phyloP scores from a whole-genome alignment of 2,888 invertebrate species.

The Drosophila formosana region DNA sequence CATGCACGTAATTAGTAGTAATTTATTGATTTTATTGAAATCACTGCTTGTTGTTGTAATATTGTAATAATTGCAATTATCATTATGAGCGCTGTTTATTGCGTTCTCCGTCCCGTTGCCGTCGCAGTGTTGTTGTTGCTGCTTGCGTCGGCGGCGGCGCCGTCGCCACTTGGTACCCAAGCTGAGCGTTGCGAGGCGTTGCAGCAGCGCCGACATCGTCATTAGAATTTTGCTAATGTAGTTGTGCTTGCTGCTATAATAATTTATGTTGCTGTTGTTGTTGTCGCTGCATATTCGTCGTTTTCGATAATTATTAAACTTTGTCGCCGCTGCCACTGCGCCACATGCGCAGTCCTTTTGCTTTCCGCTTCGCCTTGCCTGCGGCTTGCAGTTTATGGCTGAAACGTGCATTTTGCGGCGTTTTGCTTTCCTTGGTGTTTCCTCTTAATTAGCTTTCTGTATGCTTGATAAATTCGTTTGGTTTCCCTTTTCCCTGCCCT shows the following conservation, averaged over 20 bases:
- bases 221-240: conserved; percentile 68
- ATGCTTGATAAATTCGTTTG: conserved; percentile 56
- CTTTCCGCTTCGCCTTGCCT: conserved; percentile 22
- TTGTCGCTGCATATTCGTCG: conserved; percentile 56
- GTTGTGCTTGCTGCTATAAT: conserved; percentile 47
- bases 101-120: neutral
- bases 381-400: conserved; percentile 58
- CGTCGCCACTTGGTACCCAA: conserved; percentile 73
- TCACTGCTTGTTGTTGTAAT: conserved; percentile 62
- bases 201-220: conserved; percentile 56
- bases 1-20: conserved; percentile 76
- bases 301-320: conserved; percentile 61
- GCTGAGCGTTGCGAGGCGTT: conserved; percentile 64
- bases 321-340: conserved; percentile 38
- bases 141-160: conserved; percentile 70
- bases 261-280: conserved; percentile 22
- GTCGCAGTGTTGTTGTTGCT: conserved; percentile 43
- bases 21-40: conserved; percentile 83
- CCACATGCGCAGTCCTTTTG: conserved; percentile 39
- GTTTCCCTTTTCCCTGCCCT: conserved; percentile 32
- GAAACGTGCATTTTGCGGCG: conserved; percentile 74
- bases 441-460: conserved; percentile 39
- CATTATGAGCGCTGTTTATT: conserved; percentile 40
- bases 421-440: conserved; percentile 35
- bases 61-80: conserved; percentile 66